Conservation (phyloP, 2,888 invertebrate species). For the Spodoptera littoralis region DNA sequence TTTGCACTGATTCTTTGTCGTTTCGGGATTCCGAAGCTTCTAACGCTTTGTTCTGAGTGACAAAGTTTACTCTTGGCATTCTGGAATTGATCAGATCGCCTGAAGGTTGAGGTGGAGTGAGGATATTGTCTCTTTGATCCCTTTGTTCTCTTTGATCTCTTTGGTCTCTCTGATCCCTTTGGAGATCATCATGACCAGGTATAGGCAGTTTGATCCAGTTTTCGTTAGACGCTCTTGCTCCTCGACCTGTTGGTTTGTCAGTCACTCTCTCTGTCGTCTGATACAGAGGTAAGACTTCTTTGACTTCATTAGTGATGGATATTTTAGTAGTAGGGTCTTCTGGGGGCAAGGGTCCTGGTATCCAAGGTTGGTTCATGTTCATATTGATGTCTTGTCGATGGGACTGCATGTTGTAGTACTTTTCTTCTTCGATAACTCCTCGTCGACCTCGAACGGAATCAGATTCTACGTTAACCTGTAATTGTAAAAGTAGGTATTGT, state of each 20-base stretch:
- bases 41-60: slow-evolving; percentile 89
- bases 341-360: slow-evolving; percentile 79
- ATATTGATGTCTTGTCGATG: slow-evolving; percentile 69
- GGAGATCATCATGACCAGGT: slow-evolving; percentile 75
- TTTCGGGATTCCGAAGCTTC: slow-evolving; percentile 86
- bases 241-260: slow-evolving; percentile 88
- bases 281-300: slow-evolving; percentile 71
- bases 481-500: slow-evolving; percentile 17
- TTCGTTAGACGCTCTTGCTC: slow-evolving; percentile 89
- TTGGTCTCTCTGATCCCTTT: slow-evolving; percentile 58
- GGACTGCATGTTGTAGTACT: slow-evolving; percentile 78
- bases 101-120: slow-evolving; percentile 86
- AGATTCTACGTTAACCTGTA: slow-evolving; percentile 68
- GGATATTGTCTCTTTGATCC: slow-evolving; percentile 75
- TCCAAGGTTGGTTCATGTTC: slow-evolving; percentile 76
- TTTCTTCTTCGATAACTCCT: slow-evolving; percentile 85
- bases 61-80: slow-evolving; percentile 91
- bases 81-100: slow-evolving; percentile 88
- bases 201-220: slow-evolving; percentile 90
- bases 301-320: slow-evolving; percentile 77
- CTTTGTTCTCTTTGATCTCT: slow-evolving; percentile 51
- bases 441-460: slow-evolving; percentile 77
- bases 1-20: slow-evolving; percentile 84
- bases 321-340: slow-evolving; percentile 82
- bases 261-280: slow-evolving; percentile 83